Conservation (phyloP, 2,797 vertebrate genomes). For the Mycteria americana region DNA sequence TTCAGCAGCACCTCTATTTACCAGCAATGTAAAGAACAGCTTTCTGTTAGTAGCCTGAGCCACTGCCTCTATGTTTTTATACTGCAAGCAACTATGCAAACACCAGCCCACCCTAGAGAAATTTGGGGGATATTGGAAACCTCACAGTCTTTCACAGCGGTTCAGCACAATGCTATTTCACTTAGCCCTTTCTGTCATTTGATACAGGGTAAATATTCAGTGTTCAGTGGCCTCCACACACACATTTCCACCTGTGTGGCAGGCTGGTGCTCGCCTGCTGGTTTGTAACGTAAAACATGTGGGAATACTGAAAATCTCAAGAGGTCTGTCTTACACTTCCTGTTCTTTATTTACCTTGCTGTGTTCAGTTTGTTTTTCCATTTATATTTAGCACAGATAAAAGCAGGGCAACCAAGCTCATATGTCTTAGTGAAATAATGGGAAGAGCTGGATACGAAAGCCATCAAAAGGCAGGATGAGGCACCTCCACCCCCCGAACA, state of each 20-base stretch:
- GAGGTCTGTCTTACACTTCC: conserved; percentile 63
- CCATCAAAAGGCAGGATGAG: conserved; percentile 41
- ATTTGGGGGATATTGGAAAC: neutral
- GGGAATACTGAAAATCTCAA: conserved; percentile 50
- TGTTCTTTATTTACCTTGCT: conserved; percentile 65
- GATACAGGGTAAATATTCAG: conserved; percentile 60
- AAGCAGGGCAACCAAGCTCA: conserved; percentile 12
- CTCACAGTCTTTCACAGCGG: neutral
- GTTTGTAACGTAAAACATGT: conserved; percentile 56
- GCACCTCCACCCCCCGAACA: neutral
- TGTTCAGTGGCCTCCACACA: conserved; percentile 18
- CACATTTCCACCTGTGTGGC: conserved; percentile 67
- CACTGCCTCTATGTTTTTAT: neutral
- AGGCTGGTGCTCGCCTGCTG: conserved; percentile 3
- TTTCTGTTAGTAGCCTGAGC: neutral
- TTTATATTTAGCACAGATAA: conserved; percentile 67
- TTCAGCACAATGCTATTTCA: conserved; percentile 28
- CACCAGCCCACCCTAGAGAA: conserved; percentile 53
- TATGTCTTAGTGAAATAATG: conserved; percentile 41
- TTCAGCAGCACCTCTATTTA: neutral
- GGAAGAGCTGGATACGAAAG: conserved; percentile 11
- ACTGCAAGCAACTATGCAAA: conserved; percentile 23
- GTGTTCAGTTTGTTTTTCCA: conserved; percentile 60
- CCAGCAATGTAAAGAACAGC: neutral
- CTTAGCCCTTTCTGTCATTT: conserved; percentile 48